Evolutionary conservation across 2,888 invertebrate genomes (phyloP), one percentile per base, ranked within the genome.

Genomic region (Sisyra terminalis): DNA sequence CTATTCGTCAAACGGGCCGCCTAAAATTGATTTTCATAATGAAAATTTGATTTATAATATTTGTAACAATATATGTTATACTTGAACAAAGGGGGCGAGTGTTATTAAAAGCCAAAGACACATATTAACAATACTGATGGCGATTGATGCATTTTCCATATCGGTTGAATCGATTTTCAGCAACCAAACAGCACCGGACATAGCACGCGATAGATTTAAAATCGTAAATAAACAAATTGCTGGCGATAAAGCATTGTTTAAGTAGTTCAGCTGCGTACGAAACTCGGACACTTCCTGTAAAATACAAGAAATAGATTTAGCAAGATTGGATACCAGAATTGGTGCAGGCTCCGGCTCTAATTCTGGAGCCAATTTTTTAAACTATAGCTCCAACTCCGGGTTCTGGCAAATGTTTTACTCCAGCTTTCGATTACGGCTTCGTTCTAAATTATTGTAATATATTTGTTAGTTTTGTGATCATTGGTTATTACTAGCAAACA

Each of bases 281-380:
- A 86, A 83, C 55, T 86, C 86, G 1, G 78, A 70, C 46, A 86
- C 75, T 65, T 85, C 84, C 82, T 83, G 55, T 32, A 62, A 60
- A 44, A 44, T 42, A 34, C 6, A 34, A 3, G 11, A n/a, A n/a
- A n/a, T 30, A 30, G 3, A n/a, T n/a, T n/a, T n/a, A n/a, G n/a
- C n/a, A n/a, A n/a, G n/a, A n/a, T n/a, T n/a, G n/a, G n/a, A n/a
- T n/a, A n/a, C n/a, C n/a, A n/a, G n/a, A n/a, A n/a, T n/a, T n/a
- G n/a, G n/a, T n/a, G n/a, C n/a, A n/a, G n/a, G n/a, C n/a, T n/a
- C n/a, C n/a, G n/a, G n/a, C n/a, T n/a, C n/a, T n/a, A n/a, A n/a
- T n/a, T n/a, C n/a, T n/a, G n/a, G n/a, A n/a, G n/a, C n/a, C n/a
- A n/a, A n/a, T n/a, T n/a, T n/a, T n/a, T n/a, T n/a, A n/a, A n/a